Evolutionary conservation across 2,888 invertebrate genomes (phyloP).

Genomic region (Lasioglossum calceatum): DNA sequence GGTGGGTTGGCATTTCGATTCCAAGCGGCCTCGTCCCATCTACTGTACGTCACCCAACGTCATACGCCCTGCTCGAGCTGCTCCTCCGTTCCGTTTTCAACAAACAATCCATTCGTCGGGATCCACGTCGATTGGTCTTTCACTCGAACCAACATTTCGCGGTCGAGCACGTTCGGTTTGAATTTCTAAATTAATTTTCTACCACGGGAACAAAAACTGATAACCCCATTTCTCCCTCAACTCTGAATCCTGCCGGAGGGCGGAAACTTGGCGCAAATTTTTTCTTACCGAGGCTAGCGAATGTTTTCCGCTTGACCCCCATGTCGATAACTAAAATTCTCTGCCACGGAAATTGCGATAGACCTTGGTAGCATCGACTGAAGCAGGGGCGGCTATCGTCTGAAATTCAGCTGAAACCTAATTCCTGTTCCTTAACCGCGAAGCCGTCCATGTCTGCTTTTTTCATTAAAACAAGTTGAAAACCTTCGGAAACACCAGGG

Average conservation of each 20-base stretch:
- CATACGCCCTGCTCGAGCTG: background rate
- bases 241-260: background rate
- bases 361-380: background rate
- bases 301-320: slow-evolving; percentile 1
- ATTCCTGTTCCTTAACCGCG: background rate
- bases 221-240: background rate
- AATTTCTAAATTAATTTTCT: background rate
- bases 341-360: background rate
- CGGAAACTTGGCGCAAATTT: background rate
- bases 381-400: background rate
- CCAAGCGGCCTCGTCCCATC: background rate
- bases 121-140: background rate
- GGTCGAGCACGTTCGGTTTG: background rate
- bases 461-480: background rate
- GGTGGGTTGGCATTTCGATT: background rate
- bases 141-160: background rate
- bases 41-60: background rate
- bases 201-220: background rate
- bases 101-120: slow-evolving; percentile 20
- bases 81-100: background rate
- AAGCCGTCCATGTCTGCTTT: background rate
- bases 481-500: background rate
- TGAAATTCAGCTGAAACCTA: background rate
- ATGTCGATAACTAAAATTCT: background rate
- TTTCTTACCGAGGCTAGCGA: background rate